Base-by-base conservation (phyloP, 2,797 vertebrate genomes). In the Melanotaenia maccullochi region DNA sequence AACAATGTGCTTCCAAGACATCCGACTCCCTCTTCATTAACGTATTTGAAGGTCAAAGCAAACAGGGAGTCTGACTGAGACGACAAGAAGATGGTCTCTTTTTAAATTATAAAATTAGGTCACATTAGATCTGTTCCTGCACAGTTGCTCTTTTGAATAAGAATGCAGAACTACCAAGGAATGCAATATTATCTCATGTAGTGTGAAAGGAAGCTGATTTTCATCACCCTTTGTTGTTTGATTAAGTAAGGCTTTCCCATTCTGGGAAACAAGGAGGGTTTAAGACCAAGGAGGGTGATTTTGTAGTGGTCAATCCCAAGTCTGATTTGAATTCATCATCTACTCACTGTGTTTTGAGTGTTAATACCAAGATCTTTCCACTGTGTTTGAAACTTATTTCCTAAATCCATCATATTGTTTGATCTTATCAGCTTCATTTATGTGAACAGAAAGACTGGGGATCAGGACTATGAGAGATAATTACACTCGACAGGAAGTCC, bases 401-500 rank as follows among this genome's bases (percentile, higher is more conserved):
- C 79, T 76, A 81, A 85, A 85, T 70, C 75, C 71, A 88, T 87
- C 68, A 71, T 52, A 72, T 84, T 68, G 79, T 89, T 88, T 82
- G 86, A 91, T 89, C 66, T 83, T 87, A 92, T 87, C 85, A 32
- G 77, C 63, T 65, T 79, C 67, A 79, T 80, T 77, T 81, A 78
- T 75, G 72, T 24, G 47, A 85, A 66, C 49, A 67, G 68, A 79
- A 82, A 87, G 81, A 58, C 82, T 18, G 4, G 57, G 65, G 82
- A 72, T 87, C 84, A 81, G 78, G 74, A 83, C 85, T 87, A 83
- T 78, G 73, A 89, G 75, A 47, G 42, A 79, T 80, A 88, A 89
- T 87, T 88, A 77, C 72, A 64, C 81, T 68, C 62, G n/a, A 85
- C 71, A 79, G 90, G 85, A 93, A 92, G 88, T 87, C 83, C 77